phyloP scores from a whole-genome alignment of 2,797 vertebrate genomes.

The Pteropus rufus region DNA sequence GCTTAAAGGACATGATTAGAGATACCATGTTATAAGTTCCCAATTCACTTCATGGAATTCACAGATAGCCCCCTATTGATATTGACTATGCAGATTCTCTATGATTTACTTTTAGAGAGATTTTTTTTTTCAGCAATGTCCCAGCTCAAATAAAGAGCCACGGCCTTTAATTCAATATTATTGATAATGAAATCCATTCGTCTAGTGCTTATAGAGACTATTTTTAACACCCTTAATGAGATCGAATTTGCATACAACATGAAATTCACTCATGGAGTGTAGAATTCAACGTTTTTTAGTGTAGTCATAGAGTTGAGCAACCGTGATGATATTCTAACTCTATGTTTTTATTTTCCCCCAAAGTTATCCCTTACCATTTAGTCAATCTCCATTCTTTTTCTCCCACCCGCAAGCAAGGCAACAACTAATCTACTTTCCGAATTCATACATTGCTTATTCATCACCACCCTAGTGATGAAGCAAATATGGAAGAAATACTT shows the following conservation, averaged over 20 bases:
- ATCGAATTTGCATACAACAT: not conserved
- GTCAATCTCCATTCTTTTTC: too few relatives aligned
- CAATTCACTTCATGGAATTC: not conserved
- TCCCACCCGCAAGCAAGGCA: fast-evolving
- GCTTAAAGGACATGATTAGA: not conserved
- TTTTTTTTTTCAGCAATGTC: not conserved
- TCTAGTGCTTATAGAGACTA: fast-evolving
- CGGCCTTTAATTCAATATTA: not conserved
- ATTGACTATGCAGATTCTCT: not conserved
- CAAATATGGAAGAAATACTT: not conserved
- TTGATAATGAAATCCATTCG: not conserved
- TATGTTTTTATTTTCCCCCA: too few relatives aligned
- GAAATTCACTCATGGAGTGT: not conserved
- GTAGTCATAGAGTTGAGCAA: not conserved
- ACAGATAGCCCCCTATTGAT: fast-evolving
- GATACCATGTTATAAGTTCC: not conserved
- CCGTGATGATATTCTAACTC: not conserved
- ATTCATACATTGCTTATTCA: not conserved
- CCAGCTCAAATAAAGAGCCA: not conserved
- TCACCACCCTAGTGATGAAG: not conserved
- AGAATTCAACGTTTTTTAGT: not conserved
- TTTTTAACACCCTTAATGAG: not conserved
- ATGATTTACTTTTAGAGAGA: not conserved
- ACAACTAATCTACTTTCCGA: not conserved
- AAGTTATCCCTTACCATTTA: fast-evolving